These are phyloP conservation scores for Mus minutoides DNA, from an alignment of 2,797 vertebrate species.

Conservation along the genomic window DNA sequence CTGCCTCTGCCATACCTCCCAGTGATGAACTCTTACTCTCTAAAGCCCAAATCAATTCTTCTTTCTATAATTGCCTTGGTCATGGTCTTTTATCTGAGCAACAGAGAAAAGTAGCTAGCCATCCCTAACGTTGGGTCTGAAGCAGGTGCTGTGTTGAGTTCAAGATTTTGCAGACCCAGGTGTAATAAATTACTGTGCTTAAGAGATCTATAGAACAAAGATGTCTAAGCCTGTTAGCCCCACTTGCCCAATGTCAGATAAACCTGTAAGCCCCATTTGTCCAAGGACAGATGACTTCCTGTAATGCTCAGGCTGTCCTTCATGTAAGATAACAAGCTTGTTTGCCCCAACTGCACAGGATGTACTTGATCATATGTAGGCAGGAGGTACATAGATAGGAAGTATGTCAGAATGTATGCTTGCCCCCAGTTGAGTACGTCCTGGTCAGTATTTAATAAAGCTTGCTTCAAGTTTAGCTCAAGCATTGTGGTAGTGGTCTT, in stretches of 20 bases:
- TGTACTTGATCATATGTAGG: not conserved
- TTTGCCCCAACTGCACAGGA: not conserved
- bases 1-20: not conserved
- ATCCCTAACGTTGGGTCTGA: not conserved
- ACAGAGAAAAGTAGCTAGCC: not conserved
- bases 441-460: not conserved
- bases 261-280: not conserved
- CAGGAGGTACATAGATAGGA: not conserved
- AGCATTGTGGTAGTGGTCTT: too few relatives aligned
- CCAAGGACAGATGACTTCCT: not conserved
- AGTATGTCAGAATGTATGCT: not conserved
- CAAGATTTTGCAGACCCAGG: not conserved
- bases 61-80: not conserved
- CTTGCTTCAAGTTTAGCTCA: not conserved
- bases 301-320: not conserved
- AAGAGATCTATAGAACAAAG: not conserved
- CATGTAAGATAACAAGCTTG: not conserved
- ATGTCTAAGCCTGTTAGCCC: not conserved
- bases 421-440: not conserved
- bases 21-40: not conserved
- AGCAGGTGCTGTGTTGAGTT: not conserved
- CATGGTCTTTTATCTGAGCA: not conserved
- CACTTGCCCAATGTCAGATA: not conserved
- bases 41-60: not conserved
- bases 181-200: not conserved